Conservation (phyloP, 1,140 invertebrate species). For the Epicauta chinensis region DNA sequence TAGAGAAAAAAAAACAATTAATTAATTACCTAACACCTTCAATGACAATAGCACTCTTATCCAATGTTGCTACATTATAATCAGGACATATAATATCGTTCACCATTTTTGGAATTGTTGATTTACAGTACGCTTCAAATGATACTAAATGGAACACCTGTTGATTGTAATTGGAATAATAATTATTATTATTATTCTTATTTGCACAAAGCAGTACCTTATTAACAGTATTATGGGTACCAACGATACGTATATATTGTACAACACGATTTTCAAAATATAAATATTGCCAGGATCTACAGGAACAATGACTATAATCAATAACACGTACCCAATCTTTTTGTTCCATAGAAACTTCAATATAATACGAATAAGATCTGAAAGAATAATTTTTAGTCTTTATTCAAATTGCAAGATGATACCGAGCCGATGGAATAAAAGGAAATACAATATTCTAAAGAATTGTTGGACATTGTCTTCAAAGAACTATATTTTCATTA, state of each 20-base stretch:
- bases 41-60: slow-evolving; percentile 82
- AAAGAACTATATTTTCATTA: too few species aligned
- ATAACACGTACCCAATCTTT: slow-evolving; percentile 91
- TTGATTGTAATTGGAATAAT: not conserved
- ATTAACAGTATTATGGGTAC: slow-evolving; percentile 93
- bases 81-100: slow-evolving; percentile 78
- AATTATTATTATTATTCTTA: not conserved
- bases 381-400: slow-evolving; percentile 21
- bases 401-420: too few species aligned
- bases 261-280: slow-evolving; percentile 89
- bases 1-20: not conserved
- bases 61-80: slow-evolving; percentile 88
- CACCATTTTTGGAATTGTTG: slow-evolving; percentile 65
- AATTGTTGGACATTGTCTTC: too few species aligned
- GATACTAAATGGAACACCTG: slow-evolving; percentile 90
- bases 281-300: slow-evolving; percentile 93
- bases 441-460: too few species aligned
- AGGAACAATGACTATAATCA: slow-evolving; percentile 86
- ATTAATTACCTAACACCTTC: slow-evolving; percentile 74
- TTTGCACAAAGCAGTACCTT: slow-evolving; percentile 49
- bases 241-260: slow-evolving; percentile 83
- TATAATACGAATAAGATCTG: slow-evolving; percentile 92
- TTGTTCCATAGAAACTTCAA: slow-evolving; percentile 94
- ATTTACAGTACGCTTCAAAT: slow-evolving; percentile 83
- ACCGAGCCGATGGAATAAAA: too few species aligned